Base-by-base conservation (phyloP, 2,888 invertebrate species). In the Eledone cirrhosa region DNA sequence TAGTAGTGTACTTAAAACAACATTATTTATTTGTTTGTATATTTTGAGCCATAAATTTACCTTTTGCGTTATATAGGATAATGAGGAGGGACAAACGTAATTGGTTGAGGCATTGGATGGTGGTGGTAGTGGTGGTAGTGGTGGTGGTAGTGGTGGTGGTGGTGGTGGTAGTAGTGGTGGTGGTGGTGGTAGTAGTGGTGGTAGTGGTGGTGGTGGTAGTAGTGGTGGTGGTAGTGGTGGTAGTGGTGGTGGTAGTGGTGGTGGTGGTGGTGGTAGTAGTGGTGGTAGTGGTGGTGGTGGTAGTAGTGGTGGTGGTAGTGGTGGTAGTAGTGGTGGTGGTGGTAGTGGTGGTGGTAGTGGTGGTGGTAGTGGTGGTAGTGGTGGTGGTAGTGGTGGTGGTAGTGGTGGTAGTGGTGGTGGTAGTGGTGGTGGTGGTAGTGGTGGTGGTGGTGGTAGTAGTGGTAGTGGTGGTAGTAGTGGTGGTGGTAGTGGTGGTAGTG, bases 381-480 rank as follows among this genome's bases (percentile, higher is more conserved):
- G 78, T 69, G 47, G 78, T 78, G 41, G 48, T 69, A 16, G 48
- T 67, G 41, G 67, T 48, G 41, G 78, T 78, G 24, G 69, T 69
- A 69, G 69, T 69, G 69, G 67, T 41, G 19, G 69, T 78, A 78
- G 69, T 69, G 47, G 31, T 69, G 69, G 77, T 77, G 31, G 63
- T 77, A 22, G 72, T 24, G 19, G 76, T 24, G 16, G 76, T 41
- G 19, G 76, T 24, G 19, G 76, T 24, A 16, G 76, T 41, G 16
- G 76, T 75, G 19, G 47, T 69, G 48, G 69, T 78, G 48, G 31
- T 78, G 48, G 69, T 78, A 69, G 69, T 78, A 69, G 47, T 78
- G 48, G 69, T 69, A 69, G 69, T 78, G 69, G 78, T 78, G 69
- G 78, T 69, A 69, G 78, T 78, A 78, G 78, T 69, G 27, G 78